Percentiles rank a stretch among this genome's conserved stretches.
phyloP scores from a whole-genome alignment of 2,888 invertebrate species.

The Myopa tessellatipennis region DNA sequence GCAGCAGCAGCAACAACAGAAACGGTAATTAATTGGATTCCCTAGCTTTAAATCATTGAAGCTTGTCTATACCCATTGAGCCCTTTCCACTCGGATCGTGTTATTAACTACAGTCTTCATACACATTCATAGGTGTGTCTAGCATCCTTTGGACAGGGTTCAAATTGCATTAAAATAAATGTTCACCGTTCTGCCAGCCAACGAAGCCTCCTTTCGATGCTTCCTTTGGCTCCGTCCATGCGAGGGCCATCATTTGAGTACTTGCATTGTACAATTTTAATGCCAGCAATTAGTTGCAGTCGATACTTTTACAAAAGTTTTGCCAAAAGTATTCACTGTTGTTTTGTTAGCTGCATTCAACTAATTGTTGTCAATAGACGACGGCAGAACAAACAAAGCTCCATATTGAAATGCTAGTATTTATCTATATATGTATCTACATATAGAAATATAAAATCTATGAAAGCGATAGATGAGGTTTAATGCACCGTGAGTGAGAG shows the following conservation, averaged over 20 bases:
- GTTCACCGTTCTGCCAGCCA: background rate
- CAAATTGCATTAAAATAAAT: conserved; percentile 29
- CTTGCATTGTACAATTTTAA: conserved; percentile 7
- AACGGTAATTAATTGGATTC: background rate
- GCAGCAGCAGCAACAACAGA: background rate
- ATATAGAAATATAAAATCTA: too few relatives aligned
- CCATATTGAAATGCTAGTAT: background rate
- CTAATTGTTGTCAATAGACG: conserved; percentile 14
- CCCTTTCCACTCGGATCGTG: background rate
- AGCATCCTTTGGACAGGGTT: conserved; percentile 17
- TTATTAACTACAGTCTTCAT: conserved; percentile 1
- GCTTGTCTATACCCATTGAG: background rate
- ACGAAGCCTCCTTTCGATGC: background rate
- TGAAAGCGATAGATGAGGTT: too few relatives aligned
- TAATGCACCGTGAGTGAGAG: too few relatives aligned
- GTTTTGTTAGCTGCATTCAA: background rate
- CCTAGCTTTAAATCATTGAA: background rate
- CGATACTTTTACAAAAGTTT: background rate
- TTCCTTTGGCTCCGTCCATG: background rate
- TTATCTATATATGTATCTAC: background rate
- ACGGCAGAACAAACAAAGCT: background rate
- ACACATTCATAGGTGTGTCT: background rate
- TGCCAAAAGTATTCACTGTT: conserved; percentile 11
- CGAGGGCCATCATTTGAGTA: background rate
- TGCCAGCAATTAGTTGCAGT: conserved; percentile 17